Evolutionary conservation across 2,113 vertebrate genomes (phyloP).

Genomic region (Spea bombifrons): DNA sequence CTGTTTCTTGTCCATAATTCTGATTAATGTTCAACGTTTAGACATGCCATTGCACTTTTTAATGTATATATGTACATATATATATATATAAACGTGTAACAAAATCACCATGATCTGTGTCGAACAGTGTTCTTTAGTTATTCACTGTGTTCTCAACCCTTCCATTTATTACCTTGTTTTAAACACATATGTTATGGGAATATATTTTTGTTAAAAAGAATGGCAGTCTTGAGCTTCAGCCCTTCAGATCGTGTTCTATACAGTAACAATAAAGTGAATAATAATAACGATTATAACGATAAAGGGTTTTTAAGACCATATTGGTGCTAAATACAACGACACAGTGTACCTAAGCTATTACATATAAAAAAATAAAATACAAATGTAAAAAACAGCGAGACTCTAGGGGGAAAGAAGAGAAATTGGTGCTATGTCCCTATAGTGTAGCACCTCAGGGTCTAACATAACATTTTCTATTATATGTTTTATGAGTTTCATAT

Average conservation of each 20-base stretch:
- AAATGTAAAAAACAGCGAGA: background rate
- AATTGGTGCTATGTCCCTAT: conserved; percentile 74
- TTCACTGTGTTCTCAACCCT: conserved; percentile 54
- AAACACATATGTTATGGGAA: conserved; percentile 37
- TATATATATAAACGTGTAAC: conserved; percentile 67
- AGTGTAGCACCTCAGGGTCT: conserved; percentile 64
- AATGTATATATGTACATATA: conserved; percentile 63
- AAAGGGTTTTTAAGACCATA: conserved; percentile 54
- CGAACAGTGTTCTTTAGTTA: conserved; percentile 56
- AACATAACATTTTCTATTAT: conserved; percentile 31
- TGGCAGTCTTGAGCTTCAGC: conserved; percentile 55
- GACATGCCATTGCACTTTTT: conserved; percentile 69
- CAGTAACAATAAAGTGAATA: conserved; percentile 52
- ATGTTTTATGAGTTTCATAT: conserved; percentile 47
- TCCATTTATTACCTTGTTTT: conserved; percentile 63
- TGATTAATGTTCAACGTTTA: conserved; percentile 64
- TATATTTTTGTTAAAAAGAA: conserved; percentile 52
- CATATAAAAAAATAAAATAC: background rate
- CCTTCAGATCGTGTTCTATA: conserved; percentile 56
- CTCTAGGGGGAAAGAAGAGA: background rate
- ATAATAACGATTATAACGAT: conserved; percentile 39
- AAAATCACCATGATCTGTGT: conserved; percentile 57
- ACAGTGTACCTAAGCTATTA: background rate
- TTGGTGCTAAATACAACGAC: conserved; percentile 43
- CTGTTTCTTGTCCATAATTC: conserved; percentile 58